Evolutionary conservation across 1,140 invertebrate species (phyloP).

Genomic region (Leucophenga varia): DNA sequence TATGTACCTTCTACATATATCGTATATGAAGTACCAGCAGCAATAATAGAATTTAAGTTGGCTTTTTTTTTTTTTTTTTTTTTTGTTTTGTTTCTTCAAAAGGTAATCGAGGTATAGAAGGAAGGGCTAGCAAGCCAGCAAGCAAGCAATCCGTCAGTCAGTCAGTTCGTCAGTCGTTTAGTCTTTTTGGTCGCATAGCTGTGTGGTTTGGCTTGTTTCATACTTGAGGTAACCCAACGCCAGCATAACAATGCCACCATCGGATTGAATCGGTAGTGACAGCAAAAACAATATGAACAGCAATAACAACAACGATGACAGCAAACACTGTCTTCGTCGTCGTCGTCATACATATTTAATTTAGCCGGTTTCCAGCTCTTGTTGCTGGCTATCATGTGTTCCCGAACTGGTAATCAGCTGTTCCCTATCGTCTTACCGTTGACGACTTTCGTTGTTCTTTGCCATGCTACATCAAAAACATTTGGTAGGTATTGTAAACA

Average conservation of each 20-base stretch:
- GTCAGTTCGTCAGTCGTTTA: no score
- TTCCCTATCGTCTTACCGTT: conserved; percentile 20
- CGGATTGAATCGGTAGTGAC: conserved; percentile 18
- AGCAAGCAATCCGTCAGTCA: no score
- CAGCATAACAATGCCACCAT: neutral
- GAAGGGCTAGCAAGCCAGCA: no score
- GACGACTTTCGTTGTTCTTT: no score
- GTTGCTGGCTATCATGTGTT: conserved; percentile 11
- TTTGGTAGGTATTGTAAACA: neutral
- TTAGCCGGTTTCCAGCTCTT: conserved; percentile 1
- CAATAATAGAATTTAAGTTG: no score
- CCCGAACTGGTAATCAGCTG: conserved; percentile 29
- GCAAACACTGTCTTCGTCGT: conserved; percentile 40
- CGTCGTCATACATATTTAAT: no score
- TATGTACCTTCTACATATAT: no score
- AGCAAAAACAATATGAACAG: conserved; percentile 31
- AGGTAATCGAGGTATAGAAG: no score
- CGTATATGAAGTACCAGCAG: conserved; percentile 25
- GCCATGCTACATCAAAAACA: no score
- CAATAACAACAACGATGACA: neutral
- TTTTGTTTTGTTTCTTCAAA: no score
- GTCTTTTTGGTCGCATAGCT: no score
- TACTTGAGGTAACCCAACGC: conserved; percentile 19
- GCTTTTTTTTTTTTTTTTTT: no score
- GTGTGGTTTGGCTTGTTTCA: neutral